Evolutionary conservation across 1,140 invertebrate species (phyloP), one percentile per base, ranked within the genome.

Genomic region (Thaumetopoea pityocampa): DNA sequence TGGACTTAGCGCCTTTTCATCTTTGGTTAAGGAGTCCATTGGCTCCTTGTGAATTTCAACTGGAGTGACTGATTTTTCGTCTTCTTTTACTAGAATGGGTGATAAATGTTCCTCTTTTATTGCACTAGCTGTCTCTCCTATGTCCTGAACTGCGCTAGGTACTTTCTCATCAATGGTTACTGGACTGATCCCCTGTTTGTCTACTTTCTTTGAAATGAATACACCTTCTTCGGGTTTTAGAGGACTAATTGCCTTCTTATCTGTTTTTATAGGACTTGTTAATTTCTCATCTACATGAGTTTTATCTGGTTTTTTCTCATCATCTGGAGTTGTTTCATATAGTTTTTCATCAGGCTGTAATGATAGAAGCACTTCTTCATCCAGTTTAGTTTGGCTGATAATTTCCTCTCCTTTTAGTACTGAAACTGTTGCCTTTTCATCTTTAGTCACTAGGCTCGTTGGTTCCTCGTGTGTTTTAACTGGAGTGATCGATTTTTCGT

Each of bases 251-350:
- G 27, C 27, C 10, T 49, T 48, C 0, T 47, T 35, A 0, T 19
- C 32, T 4, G 5, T 19, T 10, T 8, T 18, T 12, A 18, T 8
- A 4, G 36, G 51, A 8, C 46, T 52, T 3, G 29, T 9, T 0
- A 17, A 9, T 27, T 57, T 52, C 1, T 54, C 40, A 2, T 17
- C 30, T n/a, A 19, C n/a, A n/a, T n/a, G n/a, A n/a, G n/a, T n/a
- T n/a, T n/a, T n/a, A n/a, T n/a, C 6, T 9, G 9, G n/a, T n/a
- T 28, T 46, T 20, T 11, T 23, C 10, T 40, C 40, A 5, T 50
- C 36, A 2, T 18, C 20, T 9, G 16, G 30, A 11, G 9, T 41
- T 35, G 3, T 18, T 18, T 9, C 22, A 3, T 11, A 3, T 20
- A 14, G 24, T 12, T 45, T 52, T 8, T 49, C 41, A 36, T 30